Evolutionary conservation across 2,888 invertebrate species (phyloP).

Genomic region (Temnothorax unifasciatus): DNA sequence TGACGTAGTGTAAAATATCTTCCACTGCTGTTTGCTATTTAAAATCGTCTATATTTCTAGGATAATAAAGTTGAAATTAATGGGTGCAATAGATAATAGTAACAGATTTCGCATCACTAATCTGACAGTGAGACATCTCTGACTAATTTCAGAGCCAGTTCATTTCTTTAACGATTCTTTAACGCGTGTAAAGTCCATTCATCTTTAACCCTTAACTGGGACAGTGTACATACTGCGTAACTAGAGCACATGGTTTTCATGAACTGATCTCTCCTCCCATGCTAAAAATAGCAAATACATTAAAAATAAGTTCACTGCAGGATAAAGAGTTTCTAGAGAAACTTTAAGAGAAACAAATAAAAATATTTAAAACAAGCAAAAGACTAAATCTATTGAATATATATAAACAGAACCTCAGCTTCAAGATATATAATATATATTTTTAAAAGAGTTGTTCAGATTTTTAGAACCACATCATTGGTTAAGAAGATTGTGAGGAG

Average conservation of each 20-base stretch:
- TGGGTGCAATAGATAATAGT: not conserved
- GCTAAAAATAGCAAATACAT: slow-evolving; percentile 31
- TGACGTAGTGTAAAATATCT: slow-evolving; percentile 18
- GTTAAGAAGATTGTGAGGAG: not conserved
- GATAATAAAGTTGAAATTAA: slow-evolving; percentile 33
- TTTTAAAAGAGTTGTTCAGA: not conserved
- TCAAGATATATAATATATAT: not conserved
- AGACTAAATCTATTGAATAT: not conserved
- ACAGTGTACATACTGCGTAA: slow-evolving; percentile 19
- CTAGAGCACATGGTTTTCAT: slow-evolving; percentile 33
- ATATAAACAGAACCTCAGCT: not conserved
- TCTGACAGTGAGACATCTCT: not conserved
- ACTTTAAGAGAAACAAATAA: not conserved
- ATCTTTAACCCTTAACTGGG: slow-evolving; percentile 44
- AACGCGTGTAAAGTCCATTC: slow-evolving; percentile 15
- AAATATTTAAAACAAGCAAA: not conserved
- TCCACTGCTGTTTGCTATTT: slow-evolving; percentile 11
- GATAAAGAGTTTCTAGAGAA: not conserved
- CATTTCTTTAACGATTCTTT: slow-evolving; percentile 25
- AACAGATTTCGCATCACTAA: not conserved
- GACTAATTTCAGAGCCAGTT: not conserved
- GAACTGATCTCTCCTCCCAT: slow-evolving; percentile 19
- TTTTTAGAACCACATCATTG: not conserved
- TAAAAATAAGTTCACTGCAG: slow-evolving; percentile 8
- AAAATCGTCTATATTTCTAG: not conserved